These are phyloP conservation scores for Nomada lathburiana DNA, from an alignment of 2,888 invertebrate genomes.

Conservation along the genomic window DNA sequence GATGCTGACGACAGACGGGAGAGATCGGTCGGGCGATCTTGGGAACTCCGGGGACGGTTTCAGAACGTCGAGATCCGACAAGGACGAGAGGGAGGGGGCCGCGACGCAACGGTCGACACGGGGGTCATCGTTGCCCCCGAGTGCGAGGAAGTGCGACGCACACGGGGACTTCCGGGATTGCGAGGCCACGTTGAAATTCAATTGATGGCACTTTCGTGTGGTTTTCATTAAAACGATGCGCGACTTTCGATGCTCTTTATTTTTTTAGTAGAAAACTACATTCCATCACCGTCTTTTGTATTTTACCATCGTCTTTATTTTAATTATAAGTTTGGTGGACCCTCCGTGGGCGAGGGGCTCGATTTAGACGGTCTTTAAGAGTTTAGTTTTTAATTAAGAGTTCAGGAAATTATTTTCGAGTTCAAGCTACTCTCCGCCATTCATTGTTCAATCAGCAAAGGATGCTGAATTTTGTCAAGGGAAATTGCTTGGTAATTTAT, in stretches of 20 bases:
- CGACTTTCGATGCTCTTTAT: not conserved
- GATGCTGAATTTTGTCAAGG: no score
- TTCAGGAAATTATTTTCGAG: no score
- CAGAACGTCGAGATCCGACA: conserved; percentile 31
- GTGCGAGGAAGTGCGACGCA: conserved; percentile 1
- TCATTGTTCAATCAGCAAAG: no score
- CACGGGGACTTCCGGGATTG: conserved; percentile 12
- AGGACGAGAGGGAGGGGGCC: conserved; percentile 7
- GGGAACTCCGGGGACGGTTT: conserved; percentile 16
- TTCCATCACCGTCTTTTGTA: no score
- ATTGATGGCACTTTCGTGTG: not conserved
- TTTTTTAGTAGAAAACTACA: no score
- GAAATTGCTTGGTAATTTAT: no score
- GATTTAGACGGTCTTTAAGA: no score
- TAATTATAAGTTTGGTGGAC: no score
- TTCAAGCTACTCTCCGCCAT: no score
- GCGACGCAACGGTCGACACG: not conserved
- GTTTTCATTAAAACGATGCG: not conserved
- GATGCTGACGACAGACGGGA: conserved; percentile 14
- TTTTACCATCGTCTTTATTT: no score
- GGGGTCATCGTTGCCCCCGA: conserved; percentile 16
- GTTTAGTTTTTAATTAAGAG: no score
- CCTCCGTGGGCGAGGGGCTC: no score
- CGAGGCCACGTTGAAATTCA: not conserved
- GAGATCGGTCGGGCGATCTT: not conserved